Percentiles rank a stretch among this genome's conserved stretches.
These are phyloP conservation scores for Rhopilema esculentum DNA, from an alignment of 30 jellyfish, hydroid and myxozoan genomes.

Conservation along the genomic window DNA sequence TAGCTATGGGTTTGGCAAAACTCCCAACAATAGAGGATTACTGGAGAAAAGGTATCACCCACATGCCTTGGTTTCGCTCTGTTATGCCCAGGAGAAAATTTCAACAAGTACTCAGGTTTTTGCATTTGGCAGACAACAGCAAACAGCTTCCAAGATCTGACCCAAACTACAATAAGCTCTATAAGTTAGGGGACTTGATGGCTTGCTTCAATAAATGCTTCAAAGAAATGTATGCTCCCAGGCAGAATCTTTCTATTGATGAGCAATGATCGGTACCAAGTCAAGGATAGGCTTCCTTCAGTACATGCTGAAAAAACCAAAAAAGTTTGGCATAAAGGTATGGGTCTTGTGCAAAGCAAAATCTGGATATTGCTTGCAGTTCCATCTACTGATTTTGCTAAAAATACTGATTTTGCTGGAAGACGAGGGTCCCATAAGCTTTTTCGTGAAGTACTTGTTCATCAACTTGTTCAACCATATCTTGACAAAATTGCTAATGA, in stretches of 20 bases:
- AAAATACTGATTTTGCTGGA: too few relatives aligned
- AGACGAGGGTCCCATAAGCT: too few relatives aligned
- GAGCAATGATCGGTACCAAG: conserved; percentile 54
- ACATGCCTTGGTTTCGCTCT: conserved; percentile 31
- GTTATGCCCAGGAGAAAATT: conserved; percentile 37
- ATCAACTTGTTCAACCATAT: too few relatives aligned
- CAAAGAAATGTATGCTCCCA: neutral
- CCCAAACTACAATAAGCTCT: conserved; percentile 24
- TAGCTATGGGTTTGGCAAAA: conserved; percentile 49
- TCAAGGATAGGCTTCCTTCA: conserved; percentile 38
- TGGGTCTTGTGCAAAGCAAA: conserved; percentile 54
- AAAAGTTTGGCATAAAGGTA: conserved; percentile 38
- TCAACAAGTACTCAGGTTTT: conserved; percentile 25
- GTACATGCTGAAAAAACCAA: conserved; percentile 56
- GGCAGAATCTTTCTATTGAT: conserved; percentile 7
- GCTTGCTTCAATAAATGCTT: neutral
- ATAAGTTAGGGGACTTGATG: conserved; percentile 19
- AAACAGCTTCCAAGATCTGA: conserved; percentile 10
- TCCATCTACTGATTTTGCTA: conserved; percentile 37
- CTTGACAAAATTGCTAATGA: neutral
- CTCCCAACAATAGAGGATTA: conserved; percentile 53
- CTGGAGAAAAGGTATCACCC: conserved; percentile 37
- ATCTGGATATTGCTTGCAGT: conserved; percentile 21
- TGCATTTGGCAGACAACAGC: conserved; percentile 44
- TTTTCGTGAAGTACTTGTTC: too few relatives aligned